phyloP scores from a whole-genome alignment of 2,888 invertebrate genomes.

The Brachycybe producta region DNA sequence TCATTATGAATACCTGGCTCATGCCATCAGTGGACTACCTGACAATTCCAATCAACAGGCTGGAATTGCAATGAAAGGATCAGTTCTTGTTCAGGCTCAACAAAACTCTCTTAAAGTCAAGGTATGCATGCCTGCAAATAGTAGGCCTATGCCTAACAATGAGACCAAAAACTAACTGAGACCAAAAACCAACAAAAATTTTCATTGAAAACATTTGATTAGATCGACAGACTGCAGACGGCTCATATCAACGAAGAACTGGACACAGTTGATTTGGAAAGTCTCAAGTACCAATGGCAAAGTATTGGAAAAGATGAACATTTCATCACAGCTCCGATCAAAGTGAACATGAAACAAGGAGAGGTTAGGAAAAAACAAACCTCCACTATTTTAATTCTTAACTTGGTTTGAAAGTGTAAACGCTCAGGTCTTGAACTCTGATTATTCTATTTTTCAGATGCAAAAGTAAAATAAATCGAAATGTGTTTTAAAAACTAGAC shows the following conservation, averaged over 20 bases:
- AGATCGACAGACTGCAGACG: neutral
- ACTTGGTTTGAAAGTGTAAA: too few species aligned
- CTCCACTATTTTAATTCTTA: too few species aligned
- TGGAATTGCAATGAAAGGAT: neutral
- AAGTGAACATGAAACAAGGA: neutral
- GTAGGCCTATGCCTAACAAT: too few species aligned
- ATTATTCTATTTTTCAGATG: too few species aligned
- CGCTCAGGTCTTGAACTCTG: too few species aligned
- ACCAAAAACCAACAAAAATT: too few species aligned
- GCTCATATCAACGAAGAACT: neutral
- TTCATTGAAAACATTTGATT: too few species aligned
- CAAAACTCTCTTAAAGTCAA: neutral
- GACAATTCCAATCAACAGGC: conserved; percentile 2
- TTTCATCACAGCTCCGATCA: neutral
- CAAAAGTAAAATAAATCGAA: too few species aligned
- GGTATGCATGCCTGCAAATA: too few species aligned
- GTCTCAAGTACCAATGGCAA: neutral
- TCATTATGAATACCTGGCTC: neutral
- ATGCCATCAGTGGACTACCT: neutral
- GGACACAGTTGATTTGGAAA: conserved; percentile 5
- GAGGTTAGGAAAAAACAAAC: conserved; percentile 1
- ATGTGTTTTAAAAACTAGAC: too few species aligned
- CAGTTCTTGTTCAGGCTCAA: neutral
- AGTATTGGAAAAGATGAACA: neutral
- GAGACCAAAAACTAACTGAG: too few species aligned